phyloP scores from a whole-genome alignment of 2,797 vertebrate genomes.

The Spea hammondii region DNA sequence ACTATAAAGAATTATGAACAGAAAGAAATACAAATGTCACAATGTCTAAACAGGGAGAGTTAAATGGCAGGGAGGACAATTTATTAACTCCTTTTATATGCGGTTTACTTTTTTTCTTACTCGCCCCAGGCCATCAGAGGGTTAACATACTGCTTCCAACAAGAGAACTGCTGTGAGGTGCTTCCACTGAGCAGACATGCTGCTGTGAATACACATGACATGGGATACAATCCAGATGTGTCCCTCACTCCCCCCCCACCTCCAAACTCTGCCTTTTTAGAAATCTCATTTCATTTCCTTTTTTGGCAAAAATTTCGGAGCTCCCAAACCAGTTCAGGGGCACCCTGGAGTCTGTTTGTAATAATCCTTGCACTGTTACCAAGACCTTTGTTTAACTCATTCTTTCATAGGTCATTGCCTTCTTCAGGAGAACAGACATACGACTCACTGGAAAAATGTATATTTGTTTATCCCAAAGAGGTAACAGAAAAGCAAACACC shows the following conservation, averaged over 20 bases:
- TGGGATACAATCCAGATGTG: conserved; percentile 80
- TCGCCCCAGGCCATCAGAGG: neutral
- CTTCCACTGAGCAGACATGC: conserved; percentile 59
- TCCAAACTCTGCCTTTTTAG: conserved; percentile 51
- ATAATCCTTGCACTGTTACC: conserved; percentile 31
- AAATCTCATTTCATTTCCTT: conserved; percentile 76
- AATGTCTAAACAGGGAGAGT: neutral
- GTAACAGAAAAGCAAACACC: too few relatives aligned
- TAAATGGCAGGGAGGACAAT: neutral
- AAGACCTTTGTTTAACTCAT: conserved; percentile 32
- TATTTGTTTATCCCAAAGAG: neutral
- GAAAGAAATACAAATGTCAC: neutral
- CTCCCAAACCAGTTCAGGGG: conserved; percentile 60
- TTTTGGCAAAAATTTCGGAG: conserved; percentile 76
- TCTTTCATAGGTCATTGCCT: neutral
- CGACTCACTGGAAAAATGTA: neutral
- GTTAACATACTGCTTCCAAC: conserved; percentile 12
- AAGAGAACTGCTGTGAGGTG: conserved; percentile 21
- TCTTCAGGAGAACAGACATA: neutral
- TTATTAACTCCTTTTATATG: neutral
- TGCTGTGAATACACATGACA: conserved; percentile 64
- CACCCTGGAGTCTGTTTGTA: conserved; percentile 57
- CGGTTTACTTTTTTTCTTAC: neutral
- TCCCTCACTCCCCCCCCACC: conserved; percentile 46
- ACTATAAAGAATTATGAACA: neutral